These are phyloP conservation scores for Agrotis ipsilon DNA, from an alignment of 2,888 invertebrate genomes.

Conservation along the genomic window DNA sequence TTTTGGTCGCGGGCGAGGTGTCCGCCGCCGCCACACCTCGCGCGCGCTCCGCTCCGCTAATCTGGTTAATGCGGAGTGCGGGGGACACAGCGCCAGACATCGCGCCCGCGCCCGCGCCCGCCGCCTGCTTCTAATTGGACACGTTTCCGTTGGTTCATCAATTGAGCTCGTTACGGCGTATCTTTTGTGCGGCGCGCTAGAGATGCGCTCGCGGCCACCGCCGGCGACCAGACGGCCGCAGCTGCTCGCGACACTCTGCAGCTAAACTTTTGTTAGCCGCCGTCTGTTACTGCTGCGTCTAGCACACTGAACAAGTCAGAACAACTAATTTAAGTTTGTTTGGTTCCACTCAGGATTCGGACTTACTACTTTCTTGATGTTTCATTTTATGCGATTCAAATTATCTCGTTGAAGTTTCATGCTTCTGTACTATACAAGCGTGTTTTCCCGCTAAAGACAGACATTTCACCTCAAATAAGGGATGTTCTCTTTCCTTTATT, in stretches of 20 bases:
- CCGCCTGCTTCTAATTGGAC: conserved; percentile 91
- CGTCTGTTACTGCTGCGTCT: conserved; percentile 44
- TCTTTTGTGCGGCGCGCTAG: conserved; percentile 81
- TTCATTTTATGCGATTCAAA: conserved; percentile 36
- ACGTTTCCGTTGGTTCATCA: conserved; percentile 90
- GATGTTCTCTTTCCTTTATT: neutral
- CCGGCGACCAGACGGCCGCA: conserved; percentile 29
- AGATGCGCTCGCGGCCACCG: conserved; percentile 70
- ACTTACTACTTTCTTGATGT: conserved; percentile 27
- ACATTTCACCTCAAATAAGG: neutral
- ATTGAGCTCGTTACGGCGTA: conserved; percentile 90
- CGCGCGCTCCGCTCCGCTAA: conserved; percentile 85
- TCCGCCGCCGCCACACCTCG: conserved; percentile 86
- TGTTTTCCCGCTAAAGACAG: neutral
- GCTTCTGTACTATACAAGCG: no score
- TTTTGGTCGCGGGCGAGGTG: conserved; percentile 89
- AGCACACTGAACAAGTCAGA: conserved; percentile 55
- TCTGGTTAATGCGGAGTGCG: conserved; percentile 84
- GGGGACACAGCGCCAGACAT: conserved; percentile 81
- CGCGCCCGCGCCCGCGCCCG: conserved; percentile 78
- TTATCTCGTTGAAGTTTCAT: conserved; percentile 7
- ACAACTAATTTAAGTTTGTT: conserved; percentile 64
- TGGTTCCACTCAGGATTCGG: conserved; percentile 25
- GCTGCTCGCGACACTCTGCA: conserved; percentile 56
- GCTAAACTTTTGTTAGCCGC: conserved; percentile 51